These are phyloP conservation scores for Nemapogon koenigi DNA, from an alignment of 2,888 invertebrate genomes.

Conservation along the genomic window DNA sequence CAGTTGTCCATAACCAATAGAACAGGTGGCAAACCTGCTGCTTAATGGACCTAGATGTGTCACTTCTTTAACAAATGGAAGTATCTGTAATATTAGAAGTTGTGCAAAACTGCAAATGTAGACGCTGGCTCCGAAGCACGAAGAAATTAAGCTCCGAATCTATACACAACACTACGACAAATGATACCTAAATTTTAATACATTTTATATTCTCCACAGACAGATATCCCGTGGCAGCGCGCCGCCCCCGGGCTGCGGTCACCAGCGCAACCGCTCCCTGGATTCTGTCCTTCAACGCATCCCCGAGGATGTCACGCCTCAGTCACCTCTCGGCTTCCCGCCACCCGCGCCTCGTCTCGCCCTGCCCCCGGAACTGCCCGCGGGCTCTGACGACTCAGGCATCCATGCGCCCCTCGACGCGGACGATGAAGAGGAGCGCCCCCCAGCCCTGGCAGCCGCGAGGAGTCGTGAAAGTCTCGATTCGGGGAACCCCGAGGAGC, in stretches of 20 bases:
- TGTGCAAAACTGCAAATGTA: no score
- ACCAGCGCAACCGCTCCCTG: conserved; percentile 88
- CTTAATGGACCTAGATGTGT: no score
- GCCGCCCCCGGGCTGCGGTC: conserved; percentile 66
- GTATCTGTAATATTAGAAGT: no score
- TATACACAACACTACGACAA: no score
- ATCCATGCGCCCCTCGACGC: conserved; percentile 60
- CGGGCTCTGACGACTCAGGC: conserved; percentile 82
- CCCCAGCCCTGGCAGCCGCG: conserved; percentile 49
- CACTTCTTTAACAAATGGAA: no score
- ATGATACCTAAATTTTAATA: no score
- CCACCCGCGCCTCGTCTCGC: conserved; percentile 65
- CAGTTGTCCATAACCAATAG: no score
- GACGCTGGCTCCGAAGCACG: no score
- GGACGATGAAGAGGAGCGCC: conserved; percentile 59
- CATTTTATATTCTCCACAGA: conserved; percentile 48
- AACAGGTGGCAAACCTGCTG: no score
- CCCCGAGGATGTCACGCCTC: conserved; percentile 79
- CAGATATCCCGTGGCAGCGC: conserved; percentile 53
- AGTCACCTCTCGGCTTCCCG: conserved; percentile 46
- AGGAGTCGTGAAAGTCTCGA: conserved; percentile 79
- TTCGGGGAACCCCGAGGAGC: conserved; percentile 70
- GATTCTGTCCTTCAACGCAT: conserved; percentile 90
- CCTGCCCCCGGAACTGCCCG: conserved; percentile 50
- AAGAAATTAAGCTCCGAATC: no score